These are phyloP conservation scores for Sitobion miscanthi DNA, from an alignment of 1,140 invertebrate genomes.

Conservation along the genomic window DNA sequence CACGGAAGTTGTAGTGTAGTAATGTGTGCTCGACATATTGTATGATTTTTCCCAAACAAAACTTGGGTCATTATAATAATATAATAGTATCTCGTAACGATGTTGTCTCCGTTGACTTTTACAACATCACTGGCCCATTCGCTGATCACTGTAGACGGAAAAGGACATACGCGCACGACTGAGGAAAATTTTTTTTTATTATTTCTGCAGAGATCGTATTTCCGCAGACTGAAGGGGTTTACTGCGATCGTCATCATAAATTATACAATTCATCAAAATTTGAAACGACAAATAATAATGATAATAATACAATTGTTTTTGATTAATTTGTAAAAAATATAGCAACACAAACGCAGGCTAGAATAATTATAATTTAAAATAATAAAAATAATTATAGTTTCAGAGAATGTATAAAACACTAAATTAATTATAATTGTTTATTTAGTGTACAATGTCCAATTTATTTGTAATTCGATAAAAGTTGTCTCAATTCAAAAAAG, in stretches of 20 bases:
- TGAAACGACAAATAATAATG: not conserved
- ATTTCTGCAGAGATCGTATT: not conserved
- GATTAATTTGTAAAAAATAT: not conserved
- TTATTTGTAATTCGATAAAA: not conserved
- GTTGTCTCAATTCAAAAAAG: not conserved
- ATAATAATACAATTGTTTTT: not conserved
- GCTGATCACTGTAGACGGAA: not conserved
- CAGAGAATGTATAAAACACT: not conserved
- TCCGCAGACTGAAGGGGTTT: not conserved
- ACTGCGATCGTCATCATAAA: not conserved
- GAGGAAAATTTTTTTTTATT: not conserved
- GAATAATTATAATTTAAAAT: no score
- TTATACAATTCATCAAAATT: not conserved
- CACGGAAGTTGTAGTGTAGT: not conserved
- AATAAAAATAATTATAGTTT: not conserved
- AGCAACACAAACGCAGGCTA: not conserved
- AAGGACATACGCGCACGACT: not conserved
- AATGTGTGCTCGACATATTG: not conserved
- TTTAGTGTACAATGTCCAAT: not conserved
- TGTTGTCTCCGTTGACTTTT: not conserved
- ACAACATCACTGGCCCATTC: not conserved
- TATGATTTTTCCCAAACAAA: not conserved
- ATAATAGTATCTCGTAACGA: not conserved
- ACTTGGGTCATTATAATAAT: conserved; percentile 27
- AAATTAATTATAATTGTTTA: not conserved